Percentiles rank a stretch among this genome's conserved stretches.
phyloP scores from a whole-genome alignment of 2,888 invertebrate genomes.

The Napeogenes inachia region DNA sequence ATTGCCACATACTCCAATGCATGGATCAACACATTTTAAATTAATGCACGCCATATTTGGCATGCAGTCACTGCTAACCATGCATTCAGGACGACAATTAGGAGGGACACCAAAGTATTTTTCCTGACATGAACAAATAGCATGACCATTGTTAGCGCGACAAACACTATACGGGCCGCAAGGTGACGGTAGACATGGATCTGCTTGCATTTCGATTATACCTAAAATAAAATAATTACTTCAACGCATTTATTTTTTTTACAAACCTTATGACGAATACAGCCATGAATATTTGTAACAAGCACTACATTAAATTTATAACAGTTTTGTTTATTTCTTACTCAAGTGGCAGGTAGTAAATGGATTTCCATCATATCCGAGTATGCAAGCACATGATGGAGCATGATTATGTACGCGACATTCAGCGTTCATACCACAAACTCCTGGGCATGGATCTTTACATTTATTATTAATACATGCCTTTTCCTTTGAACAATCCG shows the following conservation, averaged over 20 bases:
- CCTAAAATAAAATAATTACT: slow-evolving; percentile 46
- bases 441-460: slow-evolving; percentile 87
- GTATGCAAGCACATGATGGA: slow-evolving; percentile 85
- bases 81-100: slow-evolving; percentile 87
- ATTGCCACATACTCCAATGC: slow-evolving; percentile 88
- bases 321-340: slow-evolving; percentile 34
- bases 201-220: slow-evolving; percentile 55
- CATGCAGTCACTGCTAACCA: slow-evolving; percentile 88
- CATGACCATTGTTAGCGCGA: slow-evolving; percentile 82
- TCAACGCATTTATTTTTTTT: not conserved
- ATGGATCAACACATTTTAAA: slow-evolving; percentile 89
- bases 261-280: no score
- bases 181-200: slow-evolving; percentile 81
- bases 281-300: no score
- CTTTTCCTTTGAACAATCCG: slow-evolving; percentile 86
- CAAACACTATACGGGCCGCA: slow-evolving; percentile 90
- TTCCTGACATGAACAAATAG: slow-evolving; percentile 87
- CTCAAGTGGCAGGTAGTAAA: slow-evolving; percentile 83
- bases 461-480: slow-evolving; percentile 91
- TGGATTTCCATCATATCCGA: slow-evolving; percentile 88
- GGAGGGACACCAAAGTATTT: slow-evolving; percentile 89
- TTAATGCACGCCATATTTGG: slow-evolving; percentile 88
- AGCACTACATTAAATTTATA: no score
- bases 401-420: slow-evolving; percentile 90
- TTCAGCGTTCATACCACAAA: slow-evolving; percentile 89